Conservation (phyloP, 2,888 invertebrate species). For the Sabellastarte sp. region DNA sequence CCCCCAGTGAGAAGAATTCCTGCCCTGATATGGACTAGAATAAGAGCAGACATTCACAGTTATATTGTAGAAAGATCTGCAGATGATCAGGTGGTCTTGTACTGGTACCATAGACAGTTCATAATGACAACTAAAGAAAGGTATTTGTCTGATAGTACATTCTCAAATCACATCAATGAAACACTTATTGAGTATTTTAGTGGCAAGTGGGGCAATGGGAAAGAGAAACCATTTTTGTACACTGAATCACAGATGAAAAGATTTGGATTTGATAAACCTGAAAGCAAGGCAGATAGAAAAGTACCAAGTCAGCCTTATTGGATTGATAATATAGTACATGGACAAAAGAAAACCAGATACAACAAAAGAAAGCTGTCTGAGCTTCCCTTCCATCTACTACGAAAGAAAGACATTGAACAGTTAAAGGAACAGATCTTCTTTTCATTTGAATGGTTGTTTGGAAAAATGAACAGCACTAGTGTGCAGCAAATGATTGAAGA, state of each 20-base stretch:
- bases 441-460: conserved; percentile 94
- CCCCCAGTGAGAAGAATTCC: conserved; percentile 9
- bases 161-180: conserved; percentile 5
- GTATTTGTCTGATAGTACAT: conserved; percentile 1
- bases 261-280: conserved; percentile 6
- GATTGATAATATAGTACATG: conserved; percentile 26
- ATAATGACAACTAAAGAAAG: conserved; percentile 1
- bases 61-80: conserved; percentile 10
- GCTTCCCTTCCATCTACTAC: conserved; percentile 43
- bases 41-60: conserved; percentile 1
- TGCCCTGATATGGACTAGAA: conserved; percentile 12
- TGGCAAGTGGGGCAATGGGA: conserved; percentile 3
- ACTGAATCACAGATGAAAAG: conserved; percentile 5
- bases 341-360: conserved; percentile 18
- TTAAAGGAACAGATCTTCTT: conserved; percentile 90
- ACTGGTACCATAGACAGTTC: conserved; percentile 15
- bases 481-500: conserved; percentile 91
- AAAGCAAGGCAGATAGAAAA: conserved; percentile 38
- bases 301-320: conserved; percentile 44
- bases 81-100: conserved; percentile 3
- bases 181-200: neutral
- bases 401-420: conserved; percentile 69
- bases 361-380: conserved; percentile 50
- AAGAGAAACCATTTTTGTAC: conserved; percentile 6
- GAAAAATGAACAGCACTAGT: conserved; percentile 88